Conservation (phyloP, 2,797 vertebrate species). For the Gymnothorax reevesii region DNA sequence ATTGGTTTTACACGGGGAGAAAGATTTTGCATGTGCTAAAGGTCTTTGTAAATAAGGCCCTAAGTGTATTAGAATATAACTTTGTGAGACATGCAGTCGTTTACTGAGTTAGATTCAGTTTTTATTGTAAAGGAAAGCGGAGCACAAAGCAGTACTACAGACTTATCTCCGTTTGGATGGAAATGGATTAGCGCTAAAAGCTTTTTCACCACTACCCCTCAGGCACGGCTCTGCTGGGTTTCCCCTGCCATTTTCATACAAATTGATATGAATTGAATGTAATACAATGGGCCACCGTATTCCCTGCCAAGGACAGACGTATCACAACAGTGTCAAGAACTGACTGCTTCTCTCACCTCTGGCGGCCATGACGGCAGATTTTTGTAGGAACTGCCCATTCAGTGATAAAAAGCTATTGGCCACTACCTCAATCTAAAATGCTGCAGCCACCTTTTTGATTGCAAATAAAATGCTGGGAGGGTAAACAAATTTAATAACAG, state of each 20-base stretch:
- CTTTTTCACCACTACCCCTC: constrained; percentile 14
- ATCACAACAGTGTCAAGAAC: background rate
- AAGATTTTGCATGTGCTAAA: too few relatives aligned
- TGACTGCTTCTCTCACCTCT: background rate
- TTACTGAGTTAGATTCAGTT: background rate
- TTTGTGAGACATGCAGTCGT: constrained; percentile 9
- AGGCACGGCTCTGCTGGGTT: constrained; percentile 33
- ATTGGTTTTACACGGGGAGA: too few relatives aligned
- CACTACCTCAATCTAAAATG: background rate
- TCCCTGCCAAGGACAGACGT: background rate
- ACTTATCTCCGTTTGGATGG: constrained; percentile 35
- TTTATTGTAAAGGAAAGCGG: background rate
- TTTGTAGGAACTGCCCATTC: background rate
- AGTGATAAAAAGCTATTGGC: background rate
- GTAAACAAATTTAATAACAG: background rate
- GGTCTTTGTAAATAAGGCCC: too few relatives aligned
- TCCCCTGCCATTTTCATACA: constrained; percentile 29
- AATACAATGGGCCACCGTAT: background rate
- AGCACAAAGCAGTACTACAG: background rate
- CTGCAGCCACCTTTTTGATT: background rate
- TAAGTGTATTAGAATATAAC: background rate
- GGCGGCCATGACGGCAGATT: background rate
- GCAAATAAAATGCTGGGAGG: background rate
- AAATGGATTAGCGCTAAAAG: constrained; percentile 35
- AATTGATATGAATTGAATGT: constrained; percentile 32